These are phyloP conservation scores for Meloidogyne floridensis DNA, from an alignment of 1,140 invertebrate species.

Conservation along the genomic window DNA sequence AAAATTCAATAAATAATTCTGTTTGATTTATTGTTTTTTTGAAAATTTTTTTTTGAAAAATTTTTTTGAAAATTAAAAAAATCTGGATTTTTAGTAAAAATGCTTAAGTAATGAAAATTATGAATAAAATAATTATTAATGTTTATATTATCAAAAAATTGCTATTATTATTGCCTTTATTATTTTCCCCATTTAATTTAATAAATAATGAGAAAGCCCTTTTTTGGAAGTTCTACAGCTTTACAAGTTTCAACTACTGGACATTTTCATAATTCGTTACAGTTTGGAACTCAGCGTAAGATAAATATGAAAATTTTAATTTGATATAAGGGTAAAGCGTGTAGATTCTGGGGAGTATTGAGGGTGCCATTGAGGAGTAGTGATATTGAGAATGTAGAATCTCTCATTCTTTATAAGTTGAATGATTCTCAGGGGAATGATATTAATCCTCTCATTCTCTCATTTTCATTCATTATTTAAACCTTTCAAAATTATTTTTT, in stretches of 20 bases:
- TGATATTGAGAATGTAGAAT: too few relatives aligned
- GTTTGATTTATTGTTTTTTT: neutral
- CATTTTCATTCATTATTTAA: too few relatives aligned
- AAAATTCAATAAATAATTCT: neutral
- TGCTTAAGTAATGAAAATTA: conserved; percentile 1
- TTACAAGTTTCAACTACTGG: neutral
- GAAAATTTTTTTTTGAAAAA: neutral
- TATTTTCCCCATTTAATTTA: neutral
- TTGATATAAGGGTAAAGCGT: too few relatives aligned
- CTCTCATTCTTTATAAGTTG: too few relatives aligned
- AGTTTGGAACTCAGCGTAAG: neutral
- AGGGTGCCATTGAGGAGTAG: too few relatives aligned
- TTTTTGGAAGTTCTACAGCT: neutral
- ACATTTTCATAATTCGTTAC: conserved; percentile 1
- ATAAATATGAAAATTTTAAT: too few relatives aligned
- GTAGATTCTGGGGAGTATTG: too few relatives aligned
- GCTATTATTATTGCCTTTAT: neutral
- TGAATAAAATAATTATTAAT: conserved; percentile 10
- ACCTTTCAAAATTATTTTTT: too few relatives aligned
- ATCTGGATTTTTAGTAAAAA: neutral
- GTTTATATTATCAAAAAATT: neutral
- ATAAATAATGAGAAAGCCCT: neutral
- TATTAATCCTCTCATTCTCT: too few relatives aligned
- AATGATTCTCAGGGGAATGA: too few relatives aligned
- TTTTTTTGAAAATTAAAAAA: neutral